Conservation (phyloP, 2,113 vertebrate genomes). For the Bufo bufo region DNA sequence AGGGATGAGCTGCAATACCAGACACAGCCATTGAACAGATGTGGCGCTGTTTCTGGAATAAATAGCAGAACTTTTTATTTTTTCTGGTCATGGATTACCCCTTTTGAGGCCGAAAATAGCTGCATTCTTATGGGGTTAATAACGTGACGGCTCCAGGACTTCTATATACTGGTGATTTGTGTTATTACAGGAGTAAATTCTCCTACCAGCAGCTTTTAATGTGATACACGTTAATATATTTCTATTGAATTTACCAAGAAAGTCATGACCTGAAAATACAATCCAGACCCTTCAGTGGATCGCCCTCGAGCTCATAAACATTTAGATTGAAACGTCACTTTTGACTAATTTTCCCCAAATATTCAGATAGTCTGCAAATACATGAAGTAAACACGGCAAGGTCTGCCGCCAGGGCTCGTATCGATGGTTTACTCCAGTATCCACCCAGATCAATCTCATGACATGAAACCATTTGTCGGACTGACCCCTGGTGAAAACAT, state of each 20-base stretch:
- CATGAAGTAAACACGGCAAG: slow-evolving; percentile 10
- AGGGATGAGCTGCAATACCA: no score
- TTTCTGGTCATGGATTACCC: no score
- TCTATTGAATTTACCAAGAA: not conserved
- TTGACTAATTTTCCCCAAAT: slow-evolving; percentile 17
- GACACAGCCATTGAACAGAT: no score
- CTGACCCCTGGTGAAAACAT: not conserved
- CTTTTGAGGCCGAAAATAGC: no score
- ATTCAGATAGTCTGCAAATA: slow-evolving; percentile 33
- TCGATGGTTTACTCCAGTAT: not conserved
- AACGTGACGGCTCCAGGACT: no score
- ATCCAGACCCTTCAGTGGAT: not conserved
- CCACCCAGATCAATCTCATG: not conserved
- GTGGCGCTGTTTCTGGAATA: no score
- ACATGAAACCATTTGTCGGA: not conserved
- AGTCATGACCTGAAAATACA: not conserved
- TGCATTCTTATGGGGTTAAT: no score
- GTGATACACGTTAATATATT: no score
- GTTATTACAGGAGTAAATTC: not conserved
- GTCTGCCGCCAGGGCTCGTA: not conserved
- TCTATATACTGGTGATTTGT: no score
- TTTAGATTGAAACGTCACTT: slow-evolving; percentile 23
- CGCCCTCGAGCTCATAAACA: slow-evolving; percentile 10
- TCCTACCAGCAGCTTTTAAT: not conserved
- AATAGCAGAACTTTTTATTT: no score